Conservation (phyloP, 2,888 invertebrate genomes). For the Nomada flava region DNA sequence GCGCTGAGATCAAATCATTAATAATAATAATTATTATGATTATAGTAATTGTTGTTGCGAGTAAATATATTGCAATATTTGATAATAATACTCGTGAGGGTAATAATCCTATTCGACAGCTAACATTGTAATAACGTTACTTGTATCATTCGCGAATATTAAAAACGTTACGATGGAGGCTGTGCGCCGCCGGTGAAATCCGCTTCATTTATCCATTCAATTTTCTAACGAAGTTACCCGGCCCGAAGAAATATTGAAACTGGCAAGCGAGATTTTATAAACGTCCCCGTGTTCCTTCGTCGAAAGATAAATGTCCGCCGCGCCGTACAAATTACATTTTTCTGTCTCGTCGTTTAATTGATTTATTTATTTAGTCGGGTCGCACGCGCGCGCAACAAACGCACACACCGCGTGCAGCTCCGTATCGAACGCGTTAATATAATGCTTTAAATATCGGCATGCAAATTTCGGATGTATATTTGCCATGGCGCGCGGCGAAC, state of each 20-base stretch:
- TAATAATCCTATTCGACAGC: slow-evolving; percentile 34
- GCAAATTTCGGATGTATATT: slow-evolving; percentile 5
- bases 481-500: background rate
- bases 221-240: background rate
- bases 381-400: background rate
- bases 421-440: background rate
- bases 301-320: background rate
- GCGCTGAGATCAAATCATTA: slow-evolving; percentile 39
- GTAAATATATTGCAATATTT: too few species aligned
- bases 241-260: background rate
- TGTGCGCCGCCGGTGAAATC: background rate
- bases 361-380: background rate
- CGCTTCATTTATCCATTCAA: background rate
- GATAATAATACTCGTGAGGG: background rate
- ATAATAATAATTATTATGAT: slow-evolving; percentile 29
- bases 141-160: slow-evolving; percentile 12
- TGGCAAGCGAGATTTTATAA: background rate
- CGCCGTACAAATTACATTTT: background rate
- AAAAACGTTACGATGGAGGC: slow-evolving; percentile 3
- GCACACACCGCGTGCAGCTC: background rate
- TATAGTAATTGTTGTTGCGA: background rate
- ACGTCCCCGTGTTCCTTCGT: too few species aligned
- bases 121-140: slow-evolving; percentile 10
- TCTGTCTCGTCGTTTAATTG: background rate
- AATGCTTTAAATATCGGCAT: slow-evolving; percentile 14